Conservation (phyloP, 2,888 invertebrate species). For the Amblyjoppa fuscipennis region DNA sequence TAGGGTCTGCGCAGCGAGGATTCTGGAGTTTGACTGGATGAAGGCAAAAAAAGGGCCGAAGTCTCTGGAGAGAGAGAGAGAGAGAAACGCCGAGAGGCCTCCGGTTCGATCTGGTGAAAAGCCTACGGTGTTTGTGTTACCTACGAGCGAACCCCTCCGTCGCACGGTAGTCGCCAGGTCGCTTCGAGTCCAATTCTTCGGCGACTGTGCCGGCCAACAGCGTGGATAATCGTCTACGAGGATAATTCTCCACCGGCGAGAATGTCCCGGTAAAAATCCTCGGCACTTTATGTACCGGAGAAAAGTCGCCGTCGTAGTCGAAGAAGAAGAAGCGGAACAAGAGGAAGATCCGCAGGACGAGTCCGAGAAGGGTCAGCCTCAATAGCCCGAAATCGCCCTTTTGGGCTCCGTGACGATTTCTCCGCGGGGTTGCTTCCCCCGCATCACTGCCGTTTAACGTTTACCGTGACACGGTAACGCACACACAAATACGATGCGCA, state of each 20-base stretch:
- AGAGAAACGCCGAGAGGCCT: constrained; percentile 11
- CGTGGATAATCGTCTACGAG: constrained; percentile 67
- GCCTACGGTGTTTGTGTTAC: constrained; percentile 27
- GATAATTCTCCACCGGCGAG: neutral
- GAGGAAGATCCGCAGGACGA: constrained; percentile 40
- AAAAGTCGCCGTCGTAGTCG: constrained; percentile 51
- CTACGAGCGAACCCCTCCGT: constrained; percentile 48
- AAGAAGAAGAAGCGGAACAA: constrained; percentile 22
- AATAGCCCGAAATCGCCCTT: constrained; percentile 60
- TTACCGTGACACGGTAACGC: neutral
- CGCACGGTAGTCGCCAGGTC: constrained; percentile 74
- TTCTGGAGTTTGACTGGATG: constrained; percentile 39
- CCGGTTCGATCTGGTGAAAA: constrained; percentile 11
- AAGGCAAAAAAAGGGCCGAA: constrained; percentile 28
- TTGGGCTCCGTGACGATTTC: constrained; percentile 65
- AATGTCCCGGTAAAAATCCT: constrained; percentile 46
- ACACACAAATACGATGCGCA: constrained; percentile 4
- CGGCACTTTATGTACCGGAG: constrained; percentile 9
- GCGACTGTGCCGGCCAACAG: constrained; percentile 38
- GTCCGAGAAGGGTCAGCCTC: constrained; percentile 54
- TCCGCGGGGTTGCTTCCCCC: constrained; percentile 51
- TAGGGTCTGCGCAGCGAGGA: constrained; percentile 69
- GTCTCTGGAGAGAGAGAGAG: constrained; percentile 26
- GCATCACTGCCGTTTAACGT: constrained; percentile 48
- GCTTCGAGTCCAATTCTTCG: constrained; percentile 58